Percentiles rank a stretch among this genome's conserved stretches.
Evolutionary conservation across 1,140 invertebrate genomes (phyloP).

Genomic region (Pogonomyrmex barbatus): DNA sequence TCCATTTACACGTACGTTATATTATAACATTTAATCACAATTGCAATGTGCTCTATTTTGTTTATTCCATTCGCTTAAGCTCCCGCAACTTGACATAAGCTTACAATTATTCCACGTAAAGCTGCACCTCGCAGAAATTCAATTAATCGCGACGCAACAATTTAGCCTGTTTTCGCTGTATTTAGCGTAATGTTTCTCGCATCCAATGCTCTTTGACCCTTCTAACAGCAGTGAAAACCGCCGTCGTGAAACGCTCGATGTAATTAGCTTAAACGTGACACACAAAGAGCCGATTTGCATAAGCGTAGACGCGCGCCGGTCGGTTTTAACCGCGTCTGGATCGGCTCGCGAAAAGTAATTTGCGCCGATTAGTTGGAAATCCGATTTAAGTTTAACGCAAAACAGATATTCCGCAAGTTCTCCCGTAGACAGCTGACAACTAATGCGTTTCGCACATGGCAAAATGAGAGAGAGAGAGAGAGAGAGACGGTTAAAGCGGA

Average conservation of each 20-base stretch:
- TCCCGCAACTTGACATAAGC: background rate
- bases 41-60: background rate
- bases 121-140: background rate
- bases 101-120: background rate
- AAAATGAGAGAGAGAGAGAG: conserved; percentile 27
- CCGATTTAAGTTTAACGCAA: conserved; percentile 68
- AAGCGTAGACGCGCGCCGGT: conserved; percentile 45
- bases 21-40: background rate
- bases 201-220: background rate
- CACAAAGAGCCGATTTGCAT: conserved; percentile 52
- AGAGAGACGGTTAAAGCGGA: conserved; percentile 58
- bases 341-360: conserved; percentile 65
- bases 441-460: conserved; percentile 61
- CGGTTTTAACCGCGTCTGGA: conserved; percentile 48
- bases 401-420: conserved; percentile 44
- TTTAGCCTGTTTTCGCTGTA: background rate
- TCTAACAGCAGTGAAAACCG: background rate
- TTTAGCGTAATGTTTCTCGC: background rate
- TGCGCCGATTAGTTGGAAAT: conserved; percentile 64
- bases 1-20: background rate
- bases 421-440: conserved; percentile 59
- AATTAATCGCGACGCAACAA: background rate
- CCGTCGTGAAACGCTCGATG: background rate
- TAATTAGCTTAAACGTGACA: conserved; percentile 37
- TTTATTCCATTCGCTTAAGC: background rate